Evolutionary conservation across 2,888 invertebrate species (phyloP).

Genomic region (Heliothis peltigera): DNA sequence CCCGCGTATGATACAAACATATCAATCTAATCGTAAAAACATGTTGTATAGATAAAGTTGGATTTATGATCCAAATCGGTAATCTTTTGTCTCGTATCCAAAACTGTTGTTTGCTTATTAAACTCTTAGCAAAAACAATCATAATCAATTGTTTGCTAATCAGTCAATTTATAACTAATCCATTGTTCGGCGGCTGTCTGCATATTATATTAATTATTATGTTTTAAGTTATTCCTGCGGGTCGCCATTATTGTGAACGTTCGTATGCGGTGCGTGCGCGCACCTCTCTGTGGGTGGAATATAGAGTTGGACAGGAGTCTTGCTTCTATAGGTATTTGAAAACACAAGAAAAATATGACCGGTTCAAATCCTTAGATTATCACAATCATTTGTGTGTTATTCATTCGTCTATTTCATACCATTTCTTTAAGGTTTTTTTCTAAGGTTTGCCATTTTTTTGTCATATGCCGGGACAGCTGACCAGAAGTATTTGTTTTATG

Average conservation of each 20-base stretch:
- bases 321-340: neutral
- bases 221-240: slow-evolving; percentile 61
- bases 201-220: slow-evolving; percentile 67
- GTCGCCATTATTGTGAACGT: slow-evolving; percentile 57
- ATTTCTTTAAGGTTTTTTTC: too few species aligned
- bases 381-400: too few species aligned
- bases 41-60: slow-evolving; percentile 27
- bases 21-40: neutral
- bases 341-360: neutral
- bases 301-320: slow-evolving; percentile 55
- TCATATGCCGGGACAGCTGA: too few species aligned
- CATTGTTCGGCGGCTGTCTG: slow-evolving; percentile 58
- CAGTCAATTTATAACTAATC: slow-evolving; percentile 50
- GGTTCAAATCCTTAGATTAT: neutral
- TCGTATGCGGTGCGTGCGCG: slow-evolving; percentile 63
- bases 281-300: slow-evolving; percentile 59
- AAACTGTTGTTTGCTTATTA: slow-evolving; percentile 25
- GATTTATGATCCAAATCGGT: slow-evolving; percentile 21
- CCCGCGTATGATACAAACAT: slow-evolving; percentile 4
- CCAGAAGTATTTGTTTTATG: too few species aligned
- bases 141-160: slow-evolving; percentile 55
- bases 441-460: too few species aligned
- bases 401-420: too few species aligned
- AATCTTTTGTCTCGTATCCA: slow-evolving; percentile 35
- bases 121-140: slow-evolving; percentile 33